A percentile compares a stretch with the other conserved stretches of the same genome.
phyloP scores from a whole-genome alignment of 2,113 vertebrate genomes.

The Acanthisitta chloris region DNA sequence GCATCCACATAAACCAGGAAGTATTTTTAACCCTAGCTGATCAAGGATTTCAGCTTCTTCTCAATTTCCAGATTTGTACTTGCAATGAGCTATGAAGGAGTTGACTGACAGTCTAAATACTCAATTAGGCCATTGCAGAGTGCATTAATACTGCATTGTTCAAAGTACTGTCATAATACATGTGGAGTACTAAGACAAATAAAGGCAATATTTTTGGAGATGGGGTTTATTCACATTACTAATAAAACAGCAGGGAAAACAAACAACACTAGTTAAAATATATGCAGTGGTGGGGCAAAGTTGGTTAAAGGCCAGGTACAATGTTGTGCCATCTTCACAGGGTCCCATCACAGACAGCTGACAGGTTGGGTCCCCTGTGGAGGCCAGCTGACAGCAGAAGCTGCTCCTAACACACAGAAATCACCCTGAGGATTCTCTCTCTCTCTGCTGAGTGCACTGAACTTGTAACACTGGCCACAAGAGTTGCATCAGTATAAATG shows the following conservation, averaged over 20 bases:
- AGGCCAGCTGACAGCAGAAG: background rate
- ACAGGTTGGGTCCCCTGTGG: background rate
- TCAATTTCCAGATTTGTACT: background rate
- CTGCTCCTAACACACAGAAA: background rate
- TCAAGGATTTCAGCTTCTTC: background rate
- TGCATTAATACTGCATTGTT: background rate
- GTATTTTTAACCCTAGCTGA: background rate
- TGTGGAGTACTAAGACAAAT: background rate
- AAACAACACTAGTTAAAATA: background rate
- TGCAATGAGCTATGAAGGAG: background rate
- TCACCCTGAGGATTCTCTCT: background rate
- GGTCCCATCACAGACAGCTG: accelerated
- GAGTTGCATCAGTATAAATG: background rate
- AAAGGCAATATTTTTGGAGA: background rate
- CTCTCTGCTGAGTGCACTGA: background rate
- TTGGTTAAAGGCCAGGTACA: background rate
- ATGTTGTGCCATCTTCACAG: background rate
- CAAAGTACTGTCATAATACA: background rate
- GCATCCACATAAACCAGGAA: background rate
- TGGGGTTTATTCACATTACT: background rate
- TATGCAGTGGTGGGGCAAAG: background rate
- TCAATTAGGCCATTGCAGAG: background rate
- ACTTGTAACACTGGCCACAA: background rate
- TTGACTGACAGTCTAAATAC: background rate
- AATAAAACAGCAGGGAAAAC: background rate